Base-by-base conservation (phyloP, 2,888 invertebrate species). In the Criorhina ranunculi region DNA sequence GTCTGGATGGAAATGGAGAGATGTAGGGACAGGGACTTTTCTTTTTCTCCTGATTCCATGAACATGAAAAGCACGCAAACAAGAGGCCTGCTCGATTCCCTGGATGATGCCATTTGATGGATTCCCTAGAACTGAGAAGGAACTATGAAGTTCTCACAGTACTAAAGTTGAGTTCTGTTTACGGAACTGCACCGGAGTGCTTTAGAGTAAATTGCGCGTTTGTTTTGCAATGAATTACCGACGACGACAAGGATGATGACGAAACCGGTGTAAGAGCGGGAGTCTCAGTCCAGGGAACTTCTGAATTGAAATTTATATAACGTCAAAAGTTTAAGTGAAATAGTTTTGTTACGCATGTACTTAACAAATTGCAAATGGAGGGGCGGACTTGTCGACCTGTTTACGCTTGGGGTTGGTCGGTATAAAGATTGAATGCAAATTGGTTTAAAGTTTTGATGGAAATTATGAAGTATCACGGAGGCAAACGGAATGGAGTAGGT, bases 301-400 rank as follows among this genome's bases (percentile, higher is more conserved):
- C 40, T 19, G 1, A 53, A 42, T 24, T 29, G 24, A 33, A 62
- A 62, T 53, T 62, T 62, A 24, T 62, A 35, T 9, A 11, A 44
- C 5, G 8, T 35, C 12, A 24, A 55, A 55, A 35, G 42, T 44
- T 53, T 15, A 62, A 42, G 31, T 72, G 29, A 51, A 72, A 51
- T 60, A 51, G 33, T 31, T 51, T 53, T 33, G 17, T 24, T 60
- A 55, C 62, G 62, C 73, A 53, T 62, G 53, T 51, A 44, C n/a
- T 42, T 31, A 37, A 9, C 5, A n/a, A 12, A 15, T 24, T 1
- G 24, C 2, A 4, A 24, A 4, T 3, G 4, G 24, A 24, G 12
- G 57, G 15, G n/a, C 7, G 53, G 42, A 42, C 17, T 17, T 67
- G 6, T n/a, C 15, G 29, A n/a, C 29, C 24, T 31, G 67, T 31